Percentiles rank a stretch among this genome's conserved stretches.
phyloP scores from a whole-genome alignment of 2,113 vertebrate species.

The Glaucomys volans region DNA sequence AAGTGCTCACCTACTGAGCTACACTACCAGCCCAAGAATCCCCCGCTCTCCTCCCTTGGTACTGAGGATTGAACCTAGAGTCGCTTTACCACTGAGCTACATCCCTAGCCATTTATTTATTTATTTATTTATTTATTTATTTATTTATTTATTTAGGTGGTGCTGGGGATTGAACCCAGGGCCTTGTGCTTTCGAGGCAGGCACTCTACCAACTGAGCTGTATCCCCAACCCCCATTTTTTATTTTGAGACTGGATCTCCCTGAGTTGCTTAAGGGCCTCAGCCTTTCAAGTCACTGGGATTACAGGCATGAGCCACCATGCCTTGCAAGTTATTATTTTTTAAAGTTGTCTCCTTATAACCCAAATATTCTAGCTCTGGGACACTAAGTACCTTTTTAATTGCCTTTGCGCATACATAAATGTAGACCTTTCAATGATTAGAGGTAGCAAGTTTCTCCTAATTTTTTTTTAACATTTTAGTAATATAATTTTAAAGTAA shows the following conservation, averaged over 20 bases:
- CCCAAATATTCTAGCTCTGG: neutral
- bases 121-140: too few species aligned
- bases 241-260: neutral
- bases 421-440: neutral
- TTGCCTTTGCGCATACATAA: neutral
- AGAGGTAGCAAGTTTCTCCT: neutral
- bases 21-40: too few species aligned
- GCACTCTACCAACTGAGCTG: neutral
- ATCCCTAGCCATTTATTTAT: too few species aligned
- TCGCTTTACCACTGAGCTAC: too few species aligned
- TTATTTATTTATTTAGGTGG: too few species aligned
- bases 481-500: slow-evolving; percentile 54
- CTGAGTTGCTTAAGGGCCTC: neutral
- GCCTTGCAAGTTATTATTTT: too few species aligned
- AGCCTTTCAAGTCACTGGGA: neutral
- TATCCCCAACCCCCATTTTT: neutral
- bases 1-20: neutral
- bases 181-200: too few species aligned
- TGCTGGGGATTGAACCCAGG: too few species aligned
- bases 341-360: neutral
- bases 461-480: slow-evolving; percentile 52
- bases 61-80: too few species aligned
- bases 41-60: too few species aligned
- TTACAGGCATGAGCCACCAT: neutral
- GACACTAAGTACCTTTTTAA: neutral